Conservation (phyloP, 1,140 invertebrate genomes). For the Solenopsis fugax region DNA sequence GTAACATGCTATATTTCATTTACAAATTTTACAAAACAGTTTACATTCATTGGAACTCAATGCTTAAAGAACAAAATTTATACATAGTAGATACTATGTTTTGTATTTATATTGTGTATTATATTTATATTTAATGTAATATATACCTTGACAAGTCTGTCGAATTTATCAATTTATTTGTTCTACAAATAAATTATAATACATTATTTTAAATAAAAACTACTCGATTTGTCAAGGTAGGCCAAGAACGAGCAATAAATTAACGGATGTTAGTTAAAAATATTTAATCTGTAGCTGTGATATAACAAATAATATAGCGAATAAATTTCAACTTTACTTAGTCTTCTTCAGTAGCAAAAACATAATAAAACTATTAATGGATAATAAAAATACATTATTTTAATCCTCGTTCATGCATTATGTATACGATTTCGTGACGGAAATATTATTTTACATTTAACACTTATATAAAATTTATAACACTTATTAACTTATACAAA, state of each 20-base stretch:
- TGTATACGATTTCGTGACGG: not conserved
- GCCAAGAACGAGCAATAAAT: no score
- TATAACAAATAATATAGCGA: no score
- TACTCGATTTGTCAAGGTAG: no score
- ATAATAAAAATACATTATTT: not conserved
- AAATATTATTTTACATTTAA: not conserved
- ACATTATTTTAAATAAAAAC: no score
- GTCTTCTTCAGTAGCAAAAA: no score
- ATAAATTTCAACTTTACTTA: no score
- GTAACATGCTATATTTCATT: conserved; percentile 21
- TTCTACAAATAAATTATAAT: conserved; percentile 20
- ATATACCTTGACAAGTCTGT: not conserved
- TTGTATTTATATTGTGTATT: not conserved
- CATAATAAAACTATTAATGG: no score
- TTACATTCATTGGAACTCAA: not conserved
- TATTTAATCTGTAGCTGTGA: no score
- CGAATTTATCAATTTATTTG: not conserved
- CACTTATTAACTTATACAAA: not conserved
- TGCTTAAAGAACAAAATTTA: conserved; percentile 5
- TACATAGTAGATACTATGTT: not conserved
- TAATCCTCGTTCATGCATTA: conserved; percentile 14
- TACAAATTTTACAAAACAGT: conserved; percentile 42
- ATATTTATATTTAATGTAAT: not conserved
- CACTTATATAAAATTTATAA: not conserved
- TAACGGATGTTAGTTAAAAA: no score